Conservation (phyloP, 2,797 vertebrate genomes). For the Thamnophis elegans region DNA sequence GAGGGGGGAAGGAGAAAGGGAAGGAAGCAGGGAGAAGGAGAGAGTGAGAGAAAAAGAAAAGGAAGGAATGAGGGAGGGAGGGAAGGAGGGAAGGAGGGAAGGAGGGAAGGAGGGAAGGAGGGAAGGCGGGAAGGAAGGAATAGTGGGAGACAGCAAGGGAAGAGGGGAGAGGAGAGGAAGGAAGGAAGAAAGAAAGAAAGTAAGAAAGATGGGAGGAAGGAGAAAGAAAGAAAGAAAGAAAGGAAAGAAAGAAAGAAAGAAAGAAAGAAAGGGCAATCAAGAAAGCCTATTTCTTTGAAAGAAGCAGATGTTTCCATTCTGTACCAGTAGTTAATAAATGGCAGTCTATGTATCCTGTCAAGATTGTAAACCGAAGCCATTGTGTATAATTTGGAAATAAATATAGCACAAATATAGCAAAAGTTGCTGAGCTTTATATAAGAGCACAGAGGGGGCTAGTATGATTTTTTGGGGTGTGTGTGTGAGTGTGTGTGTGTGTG, state of each 20-base stretch:
- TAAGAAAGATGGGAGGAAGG: neutral
- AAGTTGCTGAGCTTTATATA: neutral
- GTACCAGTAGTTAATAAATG: slow-evolving; percentile 58
- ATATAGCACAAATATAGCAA: slow-evolving; percentile 33
- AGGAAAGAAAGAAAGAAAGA: too few species aligned
- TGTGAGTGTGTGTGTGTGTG: neutral
- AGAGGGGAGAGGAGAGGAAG: too few species aligned
- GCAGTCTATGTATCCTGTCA: slow-evolving; percentile 46
- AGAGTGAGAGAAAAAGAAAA: too few species aligned
- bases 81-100: too few species aligned
- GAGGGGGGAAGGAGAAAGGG: too few species aligned
- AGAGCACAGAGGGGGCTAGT: slow-evolving; percentile 18
- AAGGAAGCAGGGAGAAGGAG: too few species aligned
- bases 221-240: too few species aligned
- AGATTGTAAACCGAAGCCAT: slow-evolving; percentile 53
- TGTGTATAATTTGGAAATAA: slow-evolving; percentile 52
- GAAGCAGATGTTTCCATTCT: slow-evolving; percentile 53
- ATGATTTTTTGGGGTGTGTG: slow-evolving; percentile 30
- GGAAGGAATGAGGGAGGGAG: too few species aligned
- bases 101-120: too few species aligned
- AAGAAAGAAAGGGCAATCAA: neutral
- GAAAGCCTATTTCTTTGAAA: slow-evolving; percentile 27
- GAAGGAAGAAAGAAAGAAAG: too few species aligned
- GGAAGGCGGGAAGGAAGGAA: too few species aligned
- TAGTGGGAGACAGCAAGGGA: too few species aligned